phyloP scores from a whole-genome alignment of 1,140 invertebrate genomes.

The Drosophila bifasciata region DNA sequence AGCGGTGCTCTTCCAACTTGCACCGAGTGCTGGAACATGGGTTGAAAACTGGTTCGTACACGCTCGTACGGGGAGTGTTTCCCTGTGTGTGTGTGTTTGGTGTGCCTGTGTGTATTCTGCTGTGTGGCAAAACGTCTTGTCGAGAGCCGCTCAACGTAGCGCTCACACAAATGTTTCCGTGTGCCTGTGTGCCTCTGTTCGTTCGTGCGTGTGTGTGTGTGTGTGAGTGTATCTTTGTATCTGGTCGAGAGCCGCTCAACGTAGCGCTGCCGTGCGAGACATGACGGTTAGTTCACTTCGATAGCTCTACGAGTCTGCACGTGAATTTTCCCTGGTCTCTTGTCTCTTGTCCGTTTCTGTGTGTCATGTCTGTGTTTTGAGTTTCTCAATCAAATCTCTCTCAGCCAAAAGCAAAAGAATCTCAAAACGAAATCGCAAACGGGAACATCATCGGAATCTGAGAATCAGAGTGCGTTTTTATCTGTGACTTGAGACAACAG shows the following conservation, averaged over 20 bases:
- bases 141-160: no score
- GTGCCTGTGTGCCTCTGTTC: background rate
- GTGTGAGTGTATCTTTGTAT: no score
- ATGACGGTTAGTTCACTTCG: constrained; percentile 84
- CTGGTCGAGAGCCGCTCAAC: constrained; percentile 69
- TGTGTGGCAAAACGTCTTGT: no score
- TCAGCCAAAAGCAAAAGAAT: constrained; percentile 11
- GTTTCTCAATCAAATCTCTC: constrained; percentile 25
- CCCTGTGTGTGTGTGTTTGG: constrained; percentile 8
- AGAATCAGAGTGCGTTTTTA: constrained; percentile 1
- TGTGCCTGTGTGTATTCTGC: constrained; percentile 1
- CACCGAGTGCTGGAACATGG: constrained; percentile 35
- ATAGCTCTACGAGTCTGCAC: constrained; percentile 84
- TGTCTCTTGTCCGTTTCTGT: constrained; percentile 37
- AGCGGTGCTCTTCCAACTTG: constrained; percentile 27
- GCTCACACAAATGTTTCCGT: no score
- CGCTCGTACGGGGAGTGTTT: constrained; percentile 14
- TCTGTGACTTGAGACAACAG: constrained; percentile 10
- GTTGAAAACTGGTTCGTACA: constrained; percentile 65
- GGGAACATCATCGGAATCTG: constrained; percentile 5
- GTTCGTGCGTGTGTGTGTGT: constrained; percentile 1
- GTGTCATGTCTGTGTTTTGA: constrained; percentile 21
- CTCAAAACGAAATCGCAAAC: constrained; percentile 28
- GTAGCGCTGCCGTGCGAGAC: constrained; percentile 77
- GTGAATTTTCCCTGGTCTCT: constrained; percentile 74